Conservation (phyloP, 2,113 vertebrate genomes). For the Phalacrocorax aristotelis region DNA sequence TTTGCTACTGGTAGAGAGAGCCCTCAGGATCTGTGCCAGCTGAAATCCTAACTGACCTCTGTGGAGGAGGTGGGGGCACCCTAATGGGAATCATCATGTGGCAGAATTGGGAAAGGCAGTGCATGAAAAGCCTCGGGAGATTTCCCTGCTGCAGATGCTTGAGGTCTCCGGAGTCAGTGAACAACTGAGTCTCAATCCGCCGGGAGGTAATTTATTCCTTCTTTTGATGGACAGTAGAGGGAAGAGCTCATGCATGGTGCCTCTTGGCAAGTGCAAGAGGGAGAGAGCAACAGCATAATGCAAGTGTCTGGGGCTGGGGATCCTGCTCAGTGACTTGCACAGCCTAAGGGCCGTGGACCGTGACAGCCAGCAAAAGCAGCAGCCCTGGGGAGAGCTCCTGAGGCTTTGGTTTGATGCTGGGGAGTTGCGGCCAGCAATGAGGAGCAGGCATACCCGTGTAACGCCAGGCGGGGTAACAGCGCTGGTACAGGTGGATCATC, state of each 20-base stretch:
- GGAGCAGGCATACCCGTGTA: neutral
- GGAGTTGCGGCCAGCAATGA: neutral
- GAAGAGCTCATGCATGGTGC: neutral
- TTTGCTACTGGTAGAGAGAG: neutral
- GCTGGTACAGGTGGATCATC: neutral
- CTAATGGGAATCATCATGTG: neutral
- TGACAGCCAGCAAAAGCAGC: neutral
- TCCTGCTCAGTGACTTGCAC: neutral
- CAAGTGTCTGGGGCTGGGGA: neutral
- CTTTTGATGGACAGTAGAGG: neutral
- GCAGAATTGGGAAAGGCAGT: neutral
- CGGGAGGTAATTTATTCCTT: neutral
- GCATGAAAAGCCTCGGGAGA: neutral
- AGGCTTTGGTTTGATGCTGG: neutral
- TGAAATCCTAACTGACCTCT: neutral
- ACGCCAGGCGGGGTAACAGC: too few relatives aligned
- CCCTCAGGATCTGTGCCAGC: neutral
- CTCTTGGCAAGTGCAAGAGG: neutral
- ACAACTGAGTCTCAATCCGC: neutral
- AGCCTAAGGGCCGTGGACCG: neutral
- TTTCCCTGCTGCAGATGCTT: neutral
- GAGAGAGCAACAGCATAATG: neutral
- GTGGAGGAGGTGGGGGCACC: neutral
- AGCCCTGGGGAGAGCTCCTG: rapidly evolving
- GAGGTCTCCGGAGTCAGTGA: neutral